Evolutionary conservation across 2,888 invertebrate genomes (phyloP), one percentile per base, ranked within the genome.

Genomic region (Pachydiplax longipennis): DNA sequence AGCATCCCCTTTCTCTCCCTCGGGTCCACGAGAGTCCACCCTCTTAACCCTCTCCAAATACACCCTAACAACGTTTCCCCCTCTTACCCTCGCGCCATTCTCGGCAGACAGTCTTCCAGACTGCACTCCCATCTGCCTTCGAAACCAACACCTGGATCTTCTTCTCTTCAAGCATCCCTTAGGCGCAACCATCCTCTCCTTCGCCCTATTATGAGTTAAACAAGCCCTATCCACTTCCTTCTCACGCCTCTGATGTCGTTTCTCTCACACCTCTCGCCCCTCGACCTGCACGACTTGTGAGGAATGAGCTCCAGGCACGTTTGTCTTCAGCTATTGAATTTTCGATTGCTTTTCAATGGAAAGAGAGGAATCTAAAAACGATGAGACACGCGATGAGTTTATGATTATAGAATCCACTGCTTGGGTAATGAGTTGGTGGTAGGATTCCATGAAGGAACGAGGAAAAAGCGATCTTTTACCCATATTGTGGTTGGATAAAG

Each of bases 41-140:
- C 40, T 44, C 40, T 81, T 40, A n/a, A n/a, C 25, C 48, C 82
- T n/a, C 48, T 25, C 82, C 18, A 82, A 40, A 22, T 81, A 58
- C 15, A 5, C 58, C 58, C 31, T 48, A 6, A 53, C 53, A 31
- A 48, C 25, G 31, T 10, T 15, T 25, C 44, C 25, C 13, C 25
- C n/a, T 44, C 40, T 37, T 37, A 35, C 81, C 81, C 40, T 31
- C n/a, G 31, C 44, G 22, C 81, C 35, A 35, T 58, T 83, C 53
- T 35, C 58, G 83, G 83, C 58, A 83, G 83, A 83, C 83, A 35
- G 58, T 22, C 83, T 22, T 35, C 83, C 83, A 83, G 83, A 83
- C 83, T 82, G 53, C 31, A n/a, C 48, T 48, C 48, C 80, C 35
- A 83, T 83, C 83, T 83, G 83, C 83, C 53, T 61, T 18, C 10